phyloP scores from a whole-genome alignment of 2,797 vertebrate genomes.

The Sebastes aleutianus region DNA sequence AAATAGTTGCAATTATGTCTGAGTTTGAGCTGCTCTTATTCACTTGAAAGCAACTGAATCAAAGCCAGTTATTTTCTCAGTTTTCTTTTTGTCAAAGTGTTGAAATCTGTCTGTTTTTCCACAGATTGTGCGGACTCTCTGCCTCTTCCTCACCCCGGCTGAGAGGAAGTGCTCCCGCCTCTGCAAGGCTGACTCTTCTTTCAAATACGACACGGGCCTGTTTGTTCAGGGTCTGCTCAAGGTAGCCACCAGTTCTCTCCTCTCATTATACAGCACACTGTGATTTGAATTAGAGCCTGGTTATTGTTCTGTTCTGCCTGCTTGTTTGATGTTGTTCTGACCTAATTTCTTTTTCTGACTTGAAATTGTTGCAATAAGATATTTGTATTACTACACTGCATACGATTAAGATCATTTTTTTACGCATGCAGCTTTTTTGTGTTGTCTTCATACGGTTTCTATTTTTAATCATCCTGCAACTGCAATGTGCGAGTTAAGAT shows the following conservation, averaged over 20 bases:
- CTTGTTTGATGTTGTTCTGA: constrained; percentile 14
- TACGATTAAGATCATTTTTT: neutral
- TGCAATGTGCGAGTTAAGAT: neutral
- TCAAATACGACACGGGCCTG: constrained; percentile 95
- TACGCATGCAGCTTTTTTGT: neutral
- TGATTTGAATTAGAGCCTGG: neutral
- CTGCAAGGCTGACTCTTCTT: constrained; percentile 88
- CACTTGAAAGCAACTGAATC: too few species aligned
- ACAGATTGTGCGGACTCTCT: constrained; percentile 95
- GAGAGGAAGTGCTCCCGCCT: constrained; percentile 96
- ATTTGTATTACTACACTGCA: neutral
- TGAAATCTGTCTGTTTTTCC: neutral
- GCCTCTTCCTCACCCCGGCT: constrained; percentile 93
- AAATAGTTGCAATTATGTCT: too few species aligned
- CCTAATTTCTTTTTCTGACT: constrained; percentile 10
- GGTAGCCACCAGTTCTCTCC: constrained; percentile 73
- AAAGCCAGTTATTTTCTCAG: neutral
- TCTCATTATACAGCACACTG: neutral
- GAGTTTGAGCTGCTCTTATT: too few species aligned
- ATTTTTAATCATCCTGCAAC: neutral
- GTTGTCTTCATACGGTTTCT: neutral
- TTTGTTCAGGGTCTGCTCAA: constrained; percentile 98
- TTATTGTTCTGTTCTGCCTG: neutral
- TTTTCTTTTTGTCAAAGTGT: neutral
- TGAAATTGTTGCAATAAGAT: neutral